Evolutionary conservation across 2,797 vertebrate genomes (phyloP).

Genomic region (Pseudopleuronectes americanus): DNA sequence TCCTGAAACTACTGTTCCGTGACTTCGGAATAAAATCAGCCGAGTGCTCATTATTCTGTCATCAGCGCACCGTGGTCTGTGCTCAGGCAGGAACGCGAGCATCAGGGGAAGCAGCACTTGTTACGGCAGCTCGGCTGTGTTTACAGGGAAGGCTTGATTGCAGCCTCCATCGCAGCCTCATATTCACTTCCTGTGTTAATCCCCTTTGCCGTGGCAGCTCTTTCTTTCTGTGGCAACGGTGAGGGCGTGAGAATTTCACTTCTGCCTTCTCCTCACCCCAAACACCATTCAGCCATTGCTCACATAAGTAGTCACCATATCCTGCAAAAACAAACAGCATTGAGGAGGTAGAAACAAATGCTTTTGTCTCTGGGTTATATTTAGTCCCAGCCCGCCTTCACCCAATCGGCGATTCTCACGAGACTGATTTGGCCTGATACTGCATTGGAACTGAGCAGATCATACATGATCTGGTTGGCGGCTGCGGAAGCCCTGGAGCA

Average conservation of each 20-base stretch:
- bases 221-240: constrained; percentile 54
- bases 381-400: constrained; percentile 66
- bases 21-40: constrained; percentile 46
- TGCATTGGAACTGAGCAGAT: constrained; percentile 13
- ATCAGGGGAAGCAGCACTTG: constrained; percentile 63
- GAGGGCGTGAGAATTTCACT: constrained; percentile 54
- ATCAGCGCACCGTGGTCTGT: constrained; percentile 57
- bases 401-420: constrained; percentile 50
- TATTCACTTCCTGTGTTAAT: constrained; percentile 80
- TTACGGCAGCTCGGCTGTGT: constrained; percentile 67
- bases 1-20: constrained; percentile 17
- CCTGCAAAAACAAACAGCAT: constrained; percentile 82
- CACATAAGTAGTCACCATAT: constrained; percentile 73
- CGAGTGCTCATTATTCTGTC: constrained; percentile 54
- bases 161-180: constrained; percentile 67
- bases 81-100: constrained; percentile 41
- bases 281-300: constrained; percentile 69
- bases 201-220: constrained; percentile 59
- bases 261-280: constrained; percentile 69
- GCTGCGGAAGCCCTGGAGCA: constrained; percentile 7
- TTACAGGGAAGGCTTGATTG: constrained; percentile 76
- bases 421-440: constrained; percentile 43
- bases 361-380: constrained; percentile 82
- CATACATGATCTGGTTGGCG: constrained; percentile 41
- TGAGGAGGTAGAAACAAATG: constrained; percentile 78